A percentile compares a stretch with the other conserved stretches of the same genome.
Conservation (phyloP, 2,113 vertebrate species). For the Triplophysa dalaica region DNA sequence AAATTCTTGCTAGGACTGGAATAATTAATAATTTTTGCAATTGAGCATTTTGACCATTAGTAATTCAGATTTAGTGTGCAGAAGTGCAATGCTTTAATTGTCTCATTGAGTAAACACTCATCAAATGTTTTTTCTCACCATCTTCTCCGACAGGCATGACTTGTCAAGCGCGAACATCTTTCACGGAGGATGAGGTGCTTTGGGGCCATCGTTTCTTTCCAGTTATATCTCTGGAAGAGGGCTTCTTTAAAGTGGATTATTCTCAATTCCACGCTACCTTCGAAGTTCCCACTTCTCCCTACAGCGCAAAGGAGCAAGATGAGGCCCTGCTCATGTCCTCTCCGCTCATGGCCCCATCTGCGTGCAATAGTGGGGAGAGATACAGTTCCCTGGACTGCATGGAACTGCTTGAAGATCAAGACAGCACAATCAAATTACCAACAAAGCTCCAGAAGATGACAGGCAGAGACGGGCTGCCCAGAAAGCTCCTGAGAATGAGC, state of each 20-base stretch:
- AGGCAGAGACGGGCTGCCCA: slow-evolving; percentile 92
- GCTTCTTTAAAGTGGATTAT: slow-evolving; percentile 99
- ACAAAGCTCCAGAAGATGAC: slow-evolving; percentile 97
- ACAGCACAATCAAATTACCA: slow-evolving; percentile 85
- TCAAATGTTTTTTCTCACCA: slow-evolving; percentile 7
- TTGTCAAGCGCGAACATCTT: slow-evolving; percentile 96
- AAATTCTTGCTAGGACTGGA: no score
- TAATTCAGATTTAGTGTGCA: neutral
- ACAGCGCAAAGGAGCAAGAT: slow-evolving; percentile 98
- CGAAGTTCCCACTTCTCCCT: slow-evolving; percentile 91
- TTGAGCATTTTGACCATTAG: no score
- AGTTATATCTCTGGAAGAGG: slow-evolving; percentile 96
- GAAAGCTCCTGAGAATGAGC: slow-evolving; percentile 96
- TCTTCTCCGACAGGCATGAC: slow-evolving; percentile 86
- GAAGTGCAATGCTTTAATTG: neutral
- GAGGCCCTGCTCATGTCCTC: slow-evolving; percentile 96
- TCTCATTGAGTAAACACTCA: slow-evolving; percentile 13
- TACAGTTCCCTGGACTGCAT: slow-evolving; percentile 92
- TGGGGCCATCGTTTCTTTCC: slow-evolving; percentile 99
- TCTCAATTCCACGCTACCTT: slow-evolving; percentile 99
- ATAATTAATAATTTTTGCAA: no score
- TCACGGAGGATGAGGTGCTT: slow-evolving; percentile 97
- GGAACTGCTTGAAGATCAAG: slow-evolving; percentile 88
- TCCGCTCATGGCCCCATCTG: slow-evolving; percentile 91
- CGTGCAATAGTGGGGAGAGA: slow-evolving; percentile 92